phyloP scores from a whole-genome alignment of 2,888 invertebrate genomes.

The Lithophane ornitopus region DNA sequence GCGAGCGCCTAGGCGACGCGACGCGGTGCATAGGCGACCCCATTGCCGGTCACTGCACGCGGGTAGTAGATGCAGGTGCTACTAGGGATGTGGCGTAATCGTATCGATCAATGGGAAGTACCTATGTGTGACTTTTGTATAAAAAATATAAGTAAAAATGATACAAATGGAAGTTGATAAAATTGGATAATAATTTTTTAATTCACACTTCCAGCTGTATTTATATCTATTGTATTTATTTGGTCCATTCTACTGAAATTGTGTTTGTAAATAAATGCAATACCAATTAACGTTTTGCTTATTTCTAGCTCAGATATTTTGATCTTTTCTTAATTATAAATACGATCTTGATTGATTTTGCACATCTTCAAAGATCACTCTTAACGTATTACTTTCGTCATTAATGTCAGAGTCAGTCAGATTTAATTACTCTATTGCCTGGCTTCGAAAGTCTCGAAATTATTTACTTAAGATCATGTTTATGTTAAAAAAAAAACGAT shows the following conservation, averaged over 20 bases:
- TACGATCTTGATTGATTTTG: constrained; percentile 27
- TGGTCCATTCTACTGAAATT: background rate
- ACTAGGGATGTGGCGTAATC: constrained; percentile 36
- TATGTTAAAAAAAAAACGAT: background rate
- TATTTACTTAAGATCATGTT: background rate
- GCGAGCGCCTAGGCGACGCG: constrained; percentile 33
- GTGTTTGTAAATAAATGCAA: background rate
- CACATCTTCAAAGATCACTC: constrained; percentile 16
- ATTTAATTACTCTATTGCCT: constrained; percentile 10
- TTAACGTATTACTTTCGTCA: constrained; percentile 1
- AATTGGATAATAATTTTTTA: background rate
- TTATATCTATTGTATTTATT: background rate
- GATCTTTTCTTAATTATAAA: background rate
- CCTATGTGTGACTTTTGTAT: background rate
- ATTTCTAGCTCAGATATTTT: background rate
- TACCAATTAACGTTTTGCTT: background rate
- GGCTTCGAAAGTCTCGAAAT: background rate
- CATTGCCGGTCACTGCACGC: constrained; percentile 84
- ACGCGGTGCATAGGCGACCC: constrained; percentile 70
- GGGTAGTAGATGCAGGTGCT: constrained; percentile 71
- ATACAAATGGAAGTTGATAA: background rate
- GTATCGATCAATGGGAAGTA: constrained; percentile 42
- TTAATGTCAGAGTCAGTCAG: constrained; percentile 34
- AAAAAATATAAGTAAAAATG: background rate
- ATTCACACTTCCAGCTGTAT: background rate